Conservation (phyloP, 2,797 vertebrate species). For the Loris lydekkerianus region DNA sequence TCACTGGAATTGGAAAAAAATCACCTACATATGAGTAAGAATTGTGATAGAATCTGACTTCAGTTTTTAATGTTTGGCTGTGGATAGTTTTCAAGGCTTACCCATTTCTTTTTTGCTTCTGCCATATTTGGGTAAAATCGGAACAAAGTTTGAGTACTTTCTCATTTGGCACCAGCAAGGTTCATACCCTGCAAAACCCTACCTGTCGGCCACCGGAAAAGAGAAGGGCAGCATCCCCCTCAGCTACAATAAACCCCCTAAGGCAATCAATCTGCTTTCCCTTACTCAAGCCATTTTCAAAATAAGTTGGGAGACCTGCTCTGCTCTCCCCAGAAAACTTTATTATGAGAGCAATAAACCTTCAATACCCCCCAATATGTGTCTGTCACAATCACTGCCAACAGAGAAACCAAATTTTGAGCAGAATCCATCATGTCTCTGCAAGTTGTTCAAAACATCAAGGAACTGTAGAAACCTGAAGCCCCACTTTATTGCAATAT, state of each 20-base stretch:
- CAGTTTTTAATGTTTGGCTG: background rate
- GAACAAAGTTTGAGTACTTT: background rate
- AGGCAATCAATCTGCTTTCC: background rate
- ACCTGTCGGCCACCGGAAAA: background rate
- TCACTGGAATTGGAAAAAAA: background rate
- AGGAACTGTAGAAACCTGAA: background rate
- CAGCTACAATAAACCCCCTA: background rate
- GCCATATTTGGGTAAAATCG: background rate
- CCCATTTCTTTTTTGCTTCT: background rate
- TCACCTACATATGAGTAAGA: background rate
- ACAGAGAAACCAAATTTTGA: background rate
- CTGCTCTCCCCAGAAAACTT: background rate
- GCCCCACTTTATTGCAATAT: background rate
- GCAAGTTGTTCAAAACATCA: background rate
- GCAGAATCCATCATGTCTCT: background rate
- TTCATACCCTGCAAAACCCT: background rate
- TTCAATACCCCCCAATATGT: background rate
- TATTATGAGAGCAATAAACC: background rate
- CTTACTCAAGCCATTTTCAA: background rate
- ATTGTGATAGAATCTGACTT: background rate
- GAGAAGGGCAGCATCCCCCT: background rate
- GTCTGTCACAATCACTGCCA: background rate
- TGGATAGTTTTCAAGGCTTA: background rate
- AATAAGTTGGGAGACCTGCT: background rate
- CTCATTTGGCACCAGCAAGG: background rate